Percentiles rank a stretch among this genome's conserved stretches.
Conservation (phyloP, 2,113 vertebrate species). For the Xiphophorus couchianus region DNA sequence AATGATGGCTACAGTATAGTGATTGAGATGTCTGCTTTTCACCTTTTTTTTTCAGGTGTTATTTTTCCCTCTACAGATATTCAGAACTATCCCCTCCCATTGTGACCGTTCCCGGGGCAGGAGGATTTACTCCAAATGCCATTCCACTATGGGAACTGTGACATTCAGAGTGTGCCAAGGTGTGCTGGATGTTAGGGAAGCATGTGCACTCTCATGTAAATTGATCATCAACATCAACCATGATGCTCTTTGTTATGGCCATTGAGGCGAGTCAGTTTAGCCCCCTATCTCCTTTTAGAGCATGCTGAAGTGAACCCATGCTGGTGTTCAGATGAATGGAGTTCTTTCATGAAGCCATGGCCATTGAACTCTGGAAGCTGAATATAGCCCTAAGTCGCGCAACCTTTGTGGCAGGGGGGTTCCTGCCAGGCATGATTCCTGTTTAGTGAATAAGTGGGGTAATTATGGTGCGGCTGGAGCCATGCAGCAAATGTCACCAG, state of each 20-base stretch:
- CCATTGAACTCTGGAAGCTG: slow-evolving; percentile 78
- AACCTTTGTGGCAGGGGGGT: slow-evolving; percentile 88
- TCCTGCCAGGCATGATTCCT: slow-evolving; percentile 89
- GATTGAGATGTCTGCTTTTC: background rate
- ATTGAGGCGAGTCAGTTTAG: slow-evolving; percentile 59
- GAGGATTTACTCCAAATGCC: slow-evolving; percentile 78
- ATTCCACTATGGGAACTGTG: slow-evolving; percentile 78
- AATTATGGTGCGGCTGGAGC: slow-evolving; percentile 94
- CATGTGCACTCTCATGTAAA: slow-evolving; percentile 71
- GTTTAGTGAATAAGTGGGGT: slow-evolving; percentile 98
- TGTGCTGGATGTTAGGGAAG: slow-evolving; percentile 63
- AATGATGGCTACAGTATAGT: slow-evolving; percentile 9
- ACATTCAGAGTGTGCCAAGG: slow-evolving; percentile 78
- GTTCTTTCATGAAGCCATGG: slow-evolving; percentile 63
- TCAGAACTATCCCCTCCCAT: slow-evolving; percentile 50
- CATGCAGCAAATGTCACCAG: slow-evolving; percentile 94
- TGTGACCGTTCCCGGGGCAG: slow-evolving; percentile 58
- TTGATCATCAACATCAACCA: slow-evolving; percentile 55
- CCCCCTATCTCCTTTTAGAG: slow-evolving; percentile 62
- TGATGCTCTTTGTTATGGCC: slow-evolving; percentile 62
- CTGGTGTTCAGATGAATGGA: slow-evolving; percentile 73
- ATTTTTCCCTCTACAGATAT: slow-evolving; percentile 41
- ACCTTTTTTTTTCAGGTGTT: background rate
- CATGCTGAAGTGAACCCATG: slow-evolving; percentile 63
- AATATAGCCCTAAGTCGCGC: slow-evolving; percentile 93